Percentiles rank a stretch among this genome's conserved stretches.
Conservation (phyloP, 2,797 vertebrate genomes). For the Peromyscus nudipes region DNA sequence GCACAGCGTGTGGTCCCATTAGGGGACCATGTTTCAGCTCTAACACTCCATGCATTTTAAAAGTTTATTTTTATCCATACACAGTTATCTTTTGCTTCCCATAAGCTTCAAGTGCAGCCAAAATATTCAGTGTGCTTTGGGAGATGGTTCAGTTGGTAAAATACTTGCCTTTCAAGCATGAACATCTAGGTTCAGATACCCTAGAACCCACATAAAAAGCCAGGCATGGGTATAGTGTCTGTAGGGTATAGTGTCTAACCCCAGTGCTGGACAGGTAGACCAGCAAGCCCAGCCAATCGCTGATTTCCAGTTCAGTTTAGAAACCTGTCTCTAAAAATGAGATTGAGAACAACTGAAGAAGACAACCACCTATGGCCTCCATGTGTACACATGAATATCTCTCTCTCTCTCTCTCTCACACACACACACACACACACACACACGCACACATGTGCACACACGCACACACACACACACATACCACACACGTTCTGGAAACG, state of each 20-base stretch:
- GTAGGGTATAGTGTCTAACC: not conserved
- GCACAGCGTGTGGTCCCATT: rapidly evolving
- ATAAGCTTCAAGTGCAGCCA: conserved; percentile 16
- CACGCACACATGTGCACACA: not conserved
- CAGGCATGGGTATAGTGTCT: not conserved
- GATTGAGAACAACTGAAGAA: not conserved
- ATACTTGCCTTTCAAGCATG: not conserved
- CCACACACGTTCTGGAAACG: not conserved
- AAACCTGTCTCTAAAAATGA: not conserved
- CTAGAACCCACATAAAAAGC: not conserved
- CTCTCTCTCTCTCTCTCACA: too few species aligned
- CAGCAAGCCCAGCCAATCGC: not conserved
- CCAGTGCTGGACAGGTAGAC: not conserved
- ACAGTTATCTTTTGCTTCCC: conserved; percentile 53
- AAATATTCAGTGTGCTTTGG: not conserved
- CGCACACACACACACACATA: not conserved
- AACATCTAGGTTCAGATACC: not conserved
- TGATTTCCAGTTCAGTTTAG: not conserved
- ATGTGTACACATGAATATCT: not conserved
- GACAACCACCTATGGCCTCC: not conserved
- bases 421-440: not conserved
- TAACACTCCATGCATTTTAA: not conserved
- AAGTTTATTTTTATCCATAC: not conserved
- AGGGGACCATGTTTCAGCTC: not conserved
- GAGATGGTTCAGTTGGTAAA: not conserved